Evolutionary conservation across 2,797 vertebrate genomes (phyloP), one percentile per base, ranked within the genome.

Genomic region (Loris lydekkerianus): DNA sequence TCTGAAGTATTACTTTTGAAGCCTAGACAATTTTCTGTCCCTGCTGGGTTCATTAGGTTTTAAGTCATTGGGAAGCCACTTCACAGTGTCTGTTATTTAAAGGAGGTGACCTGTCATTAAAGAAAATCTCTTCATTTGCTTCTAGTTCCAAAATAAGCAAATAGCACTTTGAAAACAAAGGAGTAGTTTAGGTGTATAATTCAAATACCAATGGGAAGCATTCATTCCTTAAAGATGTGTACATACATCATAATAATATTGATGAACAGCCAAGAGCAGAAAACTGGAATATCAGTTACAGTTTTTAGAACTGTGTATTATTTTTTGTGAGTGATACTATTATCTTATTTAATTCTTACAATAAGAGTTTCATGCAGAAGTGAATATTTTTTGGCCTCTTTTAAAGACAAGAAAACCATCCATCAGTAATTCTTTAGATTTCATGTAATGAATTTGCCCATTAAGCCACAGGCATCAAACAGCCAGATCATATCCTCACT

Each of bases 51-150:
- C 37, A 53, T 95, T 81, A 56, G 3, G 10, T 14, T 29, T 69
- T 86, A 40, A 72, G 60, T 80, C 61, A 77, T 2, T 18, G 18
- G 67, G 81, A 87, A 91, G 70, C 43, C 20, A n/a, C n/a, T 84
- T 67, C 17, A 56, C 2, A n/a, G 17, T 14, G 15, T 40, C 78
- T 92, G 13, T 27, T 72, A 10, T 90, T 93, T 94, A 72, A 63
- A 43, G 34, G 10, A 49, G 56, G 23, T 88, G 88, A 76, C 70
- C 72, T 72, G 40, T 90, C 88, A 93, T 83, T 90, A 92, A 83
- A 83, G 27, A 67, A 40, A 91, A 88, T 76, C 20, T 60, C 76
- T 65, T 23, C 0, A 8, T 86, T 70, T 67, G 10, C 53, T 60
- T 46, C 60, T 1, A 63, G 65, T 73, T 87, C 83, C 78, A n/a